Evolutionary conservation across 2,113 vertebrate genomes (phyloP).

Genomic region (Chloroceryle aenea): DNA sequence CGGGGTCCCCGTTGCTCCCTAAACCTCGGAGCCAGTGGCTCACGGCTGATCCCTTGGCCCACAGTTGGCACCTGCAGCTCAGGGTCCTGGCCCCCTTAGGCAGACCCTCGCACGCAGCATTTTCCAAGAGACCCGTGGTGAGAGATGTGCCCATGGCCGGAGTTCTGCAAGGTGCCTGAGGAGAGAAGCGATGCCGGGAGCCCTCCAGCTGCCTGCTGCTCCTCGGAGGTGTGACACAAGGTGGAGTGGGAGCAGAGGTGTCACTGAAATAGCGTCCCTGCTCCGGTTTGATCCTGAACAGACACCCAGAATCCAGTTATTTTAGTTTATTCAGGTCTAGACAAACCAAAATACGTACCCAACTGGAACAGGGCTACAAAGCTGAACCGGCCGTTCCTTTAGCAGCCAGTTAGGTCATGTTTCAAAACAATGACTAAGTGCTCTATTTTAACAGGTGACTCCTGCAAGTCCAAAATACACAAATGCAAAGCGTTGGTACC

Average conservation of each 20-base stretch:
- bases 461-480: conserved; percentile 12
- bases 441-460: conserved; percentile 66
- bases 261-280: neutral
- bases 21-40: neutral
- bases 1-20: neutral
- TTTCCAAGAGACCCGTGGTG: fast-evolving
- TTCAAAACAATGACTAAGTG: conserved; percentile 70
- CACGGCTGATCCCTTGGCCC: fast-evolving
- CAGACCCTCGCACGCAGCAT: fast-evolving
- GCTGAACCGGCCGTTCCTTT: conserved; percentile 20
- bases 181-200: fast-evolving
- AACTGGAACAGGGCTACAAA: neutral
- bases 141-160: fast-evolving
- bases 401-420: conserved; percentile 55
- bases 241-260: neutral
- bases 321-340: conserved; percentile 57
- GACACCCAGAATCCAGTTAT: conserved; percentile 25
- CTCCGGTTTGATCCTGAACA: neutral
- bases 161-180: fast-evolving
- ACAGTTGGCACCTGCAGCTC: fast-evolving
- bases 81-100: neutral
- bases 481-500: neutral
- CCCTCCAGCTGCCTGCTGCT: neutral
- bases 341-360: conserved; percentile 53
- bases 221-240: neutral